These are phyloP conservation scores for Prionailurus bengalensis DNA, from an alignment of 2,113 vertebrate genomes.

Conservation along the genomic window DNA sequence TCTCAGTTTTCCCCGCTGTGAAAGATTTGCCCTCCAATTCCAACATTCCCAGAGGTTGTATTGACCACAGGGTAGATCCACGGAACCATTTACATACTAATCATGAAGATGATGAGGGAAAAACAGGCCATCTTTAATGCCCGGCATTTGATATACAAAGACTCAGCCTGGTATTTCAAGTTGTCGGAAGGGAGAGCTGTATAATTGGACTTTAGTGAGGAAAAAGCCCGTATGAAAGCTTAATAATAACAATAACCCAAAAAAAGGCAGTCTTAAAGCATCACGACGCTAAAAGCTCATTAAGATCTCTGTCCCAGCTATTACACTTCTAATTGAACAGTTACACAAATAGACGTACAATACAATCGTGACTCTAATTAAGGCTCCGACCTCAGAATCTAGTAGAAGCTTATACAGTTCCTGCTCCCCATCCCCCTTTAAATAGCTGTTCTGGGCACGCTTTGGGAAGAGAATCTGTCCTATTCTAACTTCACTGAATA, in stretches of 20 bases:
- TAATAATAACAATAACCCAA: slow-evolving; percentile 71
- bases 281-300: slow-evolving; percentile 69
- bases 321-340: slow-evolving; percentile 78
- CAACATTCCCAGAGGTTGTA: background rate
- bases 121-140: background rate
- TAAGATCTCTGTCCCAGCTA: slow-evolving; percentile 74
- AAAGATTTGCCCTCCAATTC: background rate
- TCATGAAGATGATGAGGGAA: background rate
- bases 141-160: background rate
- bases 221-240: slow-evolving; percentile 38
- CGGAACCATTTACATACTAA: background rate
- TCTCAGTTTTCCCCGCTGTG: background rate
- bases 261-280: slow-evolving; percentile 32
- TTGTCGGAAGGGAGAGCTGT: slow-evolving; percentile 31
- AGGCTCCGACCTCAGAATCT: slow-evolving; percentile 72
- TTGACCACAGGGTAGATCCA: background rate
- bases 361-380: slow-evolving; percentile 74
- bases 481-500: slow-evolving; percentile 47
- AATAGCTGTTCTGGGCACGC: slow-evolving; percentile 42
- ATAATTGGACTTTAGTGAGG: slow-evolving; percentile 18
- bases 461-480: slow-evolving; percentile 39
- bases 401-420: slow-evolving; percentile 48
- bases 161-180: background rate
- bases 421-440: background rate
- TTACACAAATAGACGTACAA: slow-evolving; percentile 74